Conservation (phyloP, 2,113 vertebrate species). For the Pachyramphus minor region DNA sequence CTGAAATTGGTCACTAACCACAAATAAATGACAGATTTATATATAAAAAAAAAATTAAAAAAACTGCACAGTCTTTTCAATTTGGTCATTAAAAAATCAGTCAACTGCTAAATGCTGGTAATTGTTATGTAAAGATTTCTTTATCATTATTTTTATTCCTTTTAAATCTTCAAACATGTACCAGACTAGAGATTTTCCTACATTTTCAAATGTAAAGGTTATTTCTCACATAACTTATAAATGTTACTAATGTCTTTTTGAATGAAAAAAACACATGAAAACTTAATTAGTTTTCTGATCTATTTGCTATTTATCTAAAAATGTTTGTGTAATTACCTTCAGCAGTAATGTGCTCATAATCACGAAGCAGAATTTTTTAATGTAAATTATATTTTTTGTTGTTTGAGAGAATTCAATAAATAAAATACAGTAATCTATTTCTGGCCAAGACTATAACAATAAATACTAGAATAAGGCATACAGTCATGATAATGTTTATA, state of each 20-base stretch:
- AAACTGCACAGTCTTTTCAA: not conserved
- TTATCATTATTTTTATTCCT: not conserved
- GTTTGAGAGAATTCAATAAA: not conserved
- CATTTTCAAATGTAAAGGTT: not conserved
- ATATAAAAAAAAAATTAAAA: constrained; percentile 3
- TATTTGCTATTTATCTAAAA: not conserved
- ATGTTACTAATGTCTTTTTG: not conserved
- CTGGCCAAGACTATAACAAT: not conserved
- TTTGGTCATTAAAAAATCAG: not conserved
- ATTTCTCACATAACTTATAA: not conserved
- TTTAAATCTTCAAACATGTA: not conserved
- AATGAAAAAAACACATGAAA: rapidly evolving
- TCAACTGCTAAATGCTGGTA: not conserved
- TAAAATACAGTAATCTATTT: not conserved
- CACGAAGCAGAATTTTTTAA: not conserved
- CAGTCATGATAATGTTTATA: not conserved
- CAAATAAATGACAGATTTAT: constrained; percentile 30
- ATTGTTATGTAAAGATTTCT: constrained; percentile 10
- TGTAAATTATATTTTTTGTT: not conserved
- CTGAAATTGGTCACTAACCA: constrained; percentile 35
- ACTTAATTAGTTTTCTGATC: not conserved
- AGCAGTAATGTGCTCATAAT: not conserved
- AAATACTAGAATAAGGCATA: not conserved
- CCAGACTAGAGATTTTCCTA: not conserved
- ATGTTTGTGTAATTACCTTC: not conserved